A percentile compares a stretch with the other conserved stretches of the same genome.
Conservation (phyloP, 2,113 vertebrate genomes). For the Terrapene triunguis region DNA sequence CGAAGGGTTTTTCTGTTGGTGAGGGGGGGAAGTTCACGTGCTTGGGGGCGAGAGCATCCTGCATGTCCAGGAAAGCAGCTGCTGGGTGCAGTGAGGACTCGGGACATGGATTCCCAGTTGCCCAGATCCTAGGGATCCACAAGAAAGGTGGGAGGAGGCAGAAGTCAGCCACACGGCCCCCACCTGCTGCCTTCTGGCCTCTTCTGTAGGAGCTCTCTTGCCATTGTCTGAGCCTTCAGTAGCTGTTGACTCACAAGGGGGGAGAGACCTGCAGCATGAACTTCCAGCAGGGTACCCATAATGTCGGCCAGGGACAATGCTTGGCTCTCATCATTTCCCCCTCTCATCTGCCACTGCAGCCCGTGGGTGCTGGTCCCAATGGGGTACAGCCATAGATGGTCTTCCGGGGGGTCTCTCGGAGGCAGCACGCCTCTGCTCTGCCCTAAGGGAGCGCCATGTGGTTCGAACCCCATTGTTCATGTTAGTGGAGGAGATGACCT, state of each 20-base stretch:
- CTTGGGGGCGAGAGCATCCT: background rate
- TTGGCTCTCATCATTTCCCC: too few species aligned
- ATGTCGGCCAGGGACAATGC: background rate
- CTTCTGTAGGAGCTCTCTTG: background rate
- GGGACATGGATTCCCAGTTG: background rate
- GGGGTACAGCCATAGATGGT: background rate
- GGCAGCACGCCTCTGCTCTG: background rate
- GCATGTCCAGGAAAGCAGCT: background rate
- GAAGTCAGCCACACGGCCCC: background rate
- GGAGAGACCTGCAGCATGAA: background rate
- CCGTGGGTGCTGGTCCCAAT: background rate
- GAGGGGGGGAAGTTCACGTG: background rate
- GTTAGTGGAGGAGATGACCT: background rate
- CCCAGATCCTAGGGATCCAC: background rate
- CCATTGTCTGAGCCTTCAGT: accelerated
- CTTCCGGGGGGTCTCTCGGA: background rate
- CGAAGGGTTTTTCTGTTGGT: background rate
- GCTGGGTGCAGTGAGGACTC: background rate
- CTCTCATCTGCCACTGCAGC: background rate
- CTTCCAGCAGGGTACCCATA: background rate
- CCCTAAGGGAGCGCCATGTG: background rate
- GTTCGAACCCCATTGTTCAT: background rate
- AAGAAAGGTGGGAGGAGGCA: background rate
- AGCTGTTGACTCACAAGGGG: background rate
- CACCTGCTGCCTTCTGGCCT: background rate